Base-by-base conservation (phyloP, 37 sponge, comb jelly and placozoan species). In the Diacarnus erythraeanus region DNA sequence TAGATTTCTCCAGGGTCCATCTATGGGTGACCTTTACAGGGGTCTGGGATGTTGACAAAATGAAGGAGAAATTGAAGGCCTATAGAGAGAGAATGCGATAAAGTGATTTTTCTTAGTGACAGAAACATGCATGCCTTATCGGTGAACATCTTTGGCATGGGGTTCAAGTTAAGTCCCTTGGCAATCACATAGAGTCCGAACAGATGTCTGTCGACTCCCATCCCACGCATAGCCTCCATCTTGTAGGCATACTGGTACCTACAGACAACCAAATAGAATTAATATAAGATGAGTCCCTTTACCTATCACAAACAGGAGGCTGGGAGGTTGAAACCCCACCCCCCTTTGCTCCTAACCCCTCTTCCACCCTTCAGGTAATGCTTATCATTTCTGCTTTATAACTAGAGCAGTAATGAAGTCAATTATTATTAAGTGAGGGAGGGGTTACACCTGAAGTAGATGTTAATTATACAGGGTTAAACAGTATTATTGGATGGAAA, bases 11-110 rank as follows among this genome's bases (percentile, higher is more conserved):
- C 25, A 51, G 31, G 0, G 12, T 30, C 80, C 80, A 83, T 20
- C 68, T n/a, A 0, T 76, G 40, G 0, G 88, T 87, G 40, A 39
- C 8, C 60, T 42, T 73, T 9, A 77, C 75, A 17, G 94, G 94
- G 2, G 94, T 94, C 77, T 94, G 94, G 31, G 89, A 88, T 36
- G 94, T 94, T 34, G 91, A 87, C 57, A 94, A 77, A 15, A 37
- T 27, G 79, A 88, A 92, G 6, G 80, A 59, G 22, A 82, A 44
- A 33, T 77, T 72, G 80, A 88, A 92, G 1, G 89, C 85, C 85
- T 84, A 68, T 4, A 54, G 4, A 70, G 69, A 0, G 75, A 15
- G 67, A 18, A 47, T 29, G 69, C 38, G 54, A 3, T 1, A 38
- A 39, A 34, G n/a, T 74, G 75, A 9, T 42, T 8, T 38, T 42